Conservation (phyloP, 1,140 invertebrate species). For the Plectrocnemia conspersa region DNA sequence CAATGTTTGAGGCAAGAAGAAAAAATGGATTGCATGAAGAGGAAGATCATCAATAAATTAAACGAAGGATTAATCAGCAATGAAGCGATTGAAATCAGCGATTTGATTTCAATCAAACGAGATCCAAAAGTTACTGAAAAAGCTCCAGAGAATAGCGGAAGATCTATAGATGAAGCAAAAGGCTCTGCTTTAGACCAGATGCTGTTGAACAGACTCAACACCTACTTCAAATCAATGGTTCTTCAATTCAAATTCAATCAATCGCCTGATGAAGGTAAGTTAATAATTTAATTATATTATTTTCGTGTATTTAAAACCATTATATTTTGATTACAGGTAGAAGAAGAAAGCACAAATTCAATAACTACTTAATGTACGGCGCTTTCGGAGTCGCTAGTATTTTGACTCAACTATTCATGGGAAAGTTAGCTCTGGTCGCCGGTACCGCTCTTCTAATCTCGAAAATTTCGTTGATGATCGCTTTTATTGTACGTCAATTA, state of each 20-base stretch:
- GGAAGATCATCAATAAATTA: slow-evolving; percentile 50
- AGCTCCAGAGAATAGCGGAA: slow-evolving; percentile 32
- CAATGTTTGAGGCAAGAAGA: slow-evolving; percentile 43
- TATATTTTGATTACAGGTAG: not conserved
- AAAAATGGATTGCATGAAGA: slow-evolving; percentile 52
- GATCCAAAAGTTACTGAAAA: slow-evolving; percentile 46
- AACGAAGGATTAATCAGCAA: slow-evolving; percentile 54
- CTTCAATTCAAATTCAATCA: slow-evolving; percentile 28
- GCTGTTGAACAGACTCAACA: slow-evolving; percentile 37
- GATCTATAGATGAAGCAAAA: slow-evolving; percentile 31
- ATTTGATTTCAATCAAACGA: slow-evolving; percentile 53
- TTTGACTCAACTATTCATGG: slow-evolving; percentile 62
- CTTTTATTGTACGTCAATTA: slow-evolving; percentile 49
- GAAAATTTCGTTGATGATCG: slow-evolving; percentile 63
- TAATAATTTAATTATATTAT: not conserved
- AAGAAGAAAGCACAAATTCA: not conserved
- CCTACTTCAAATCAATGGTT: slow-evolving; percentile 29
- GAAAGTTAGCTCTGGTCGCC: slow-evolving; percentile 62
- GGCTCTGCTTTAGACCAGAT: slow-evolving; percentile 36
- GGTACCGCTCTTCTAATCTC: slow-evolving; percentile 63
- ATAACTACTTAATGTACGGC: slow-evolving; percentile 51
- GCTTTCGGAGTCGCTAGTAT: slow-evolving; percentile 59
- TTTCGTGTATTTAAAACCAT: too few species aligned
- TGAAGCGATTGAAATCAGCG: slow-evolving; percentile 53
- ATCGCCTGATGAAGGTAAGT: slow-evolving; percentile 24